Base-by-base conservation (phyloP, 1,140 invertebrate species). In the Stegodyphus mimosarum region DNA sequence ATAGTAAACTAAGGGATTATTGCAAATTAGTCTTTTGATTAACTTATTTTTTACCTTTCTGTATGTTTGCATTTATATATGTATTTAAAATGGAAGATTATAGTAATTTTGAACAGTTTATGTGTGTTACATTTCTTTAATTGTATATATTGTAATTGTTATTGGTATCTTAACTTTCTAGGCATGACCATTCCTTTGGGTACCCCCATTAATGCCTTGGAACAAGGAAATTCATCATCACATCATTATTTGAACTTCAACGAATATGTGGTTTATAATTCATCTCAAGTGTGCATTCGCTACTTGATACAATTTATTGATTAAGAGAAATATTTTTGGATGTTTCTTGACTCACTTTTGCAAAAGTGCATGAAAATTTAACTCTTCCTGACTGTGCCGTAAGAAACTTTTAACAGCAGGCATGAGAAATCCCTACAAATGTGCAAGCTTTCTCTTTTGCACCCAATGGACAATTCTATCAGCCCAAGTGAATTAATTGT, bases 181-280 rank as follows among this genome's bases (percentile, higher is more conserved):
- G 90, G 90, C 60, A 81, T 89, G 53, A 88, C 86, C 10, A 88
- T 90, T 49, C 90, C 90, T 17, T 80, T 90, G 17, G 90, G 90
- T 4, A 83, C 88, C 63, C 63, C 89, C 50, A 76, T 88, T 6
- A 64, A 88, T 7, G 87, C 78, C 15, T 64, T 85, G 55, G 83
- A 86, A 50, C 67, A 87, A 18, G 69, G 76, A 7, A 63, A 79
- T 10, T 87, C 83, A 7, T 70, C 81, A n/a, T 86, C 81, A 15
- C 74, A 87, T 72, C 72, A 87, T 11, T 66, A 86, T 18, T 73
- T 90, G 18, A 87, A 88, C 52, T 89, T 90, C 86, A 91, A 90
- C 87, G 91, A 92, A 87, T 92, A 90, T 86, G 89, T 92, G 33
- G 88, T 91, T n/a, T 90, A 90, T 78, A 89, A 91, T 80, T 66